These are phyloP conservation scores for Euura saliciscinereae DNA, from an alignment of 1,140 invertebrate genomes.

Conservation along the genomic window DNA sequence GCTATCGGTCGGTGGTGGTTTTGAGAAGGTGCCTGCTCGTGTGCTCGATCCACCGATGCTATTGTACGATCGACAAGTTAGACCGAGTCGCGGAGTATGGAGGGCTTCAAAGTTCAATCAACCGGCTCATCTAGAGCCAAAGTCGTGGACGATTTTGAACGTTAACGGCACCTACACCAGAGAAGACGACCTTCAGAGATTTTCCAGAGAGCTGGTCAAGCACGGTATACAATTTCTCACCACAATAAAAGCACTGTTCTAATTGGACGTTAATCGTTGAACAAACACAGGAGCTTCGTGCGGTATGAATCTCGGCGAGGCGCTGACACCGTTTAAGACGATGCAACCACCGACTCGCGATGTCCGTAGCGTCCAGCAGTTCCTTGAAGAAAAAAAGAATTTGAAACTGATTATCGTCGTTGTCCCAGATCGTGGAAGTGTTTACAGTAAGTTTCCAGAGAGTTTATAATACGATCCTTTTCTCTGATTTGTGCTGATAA, in stretches of 20 bases:
- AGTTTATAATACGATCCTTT: conserved; percentile 27
- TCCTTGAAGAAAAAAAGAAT: conserved; percentile 33
- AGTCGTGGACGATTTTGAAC: conserved; percentile 57
- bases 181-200: conserved; percentile 28
- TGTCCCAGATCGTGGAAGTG: conserved; percentile 49
- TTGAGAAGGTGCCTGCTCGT: conserved; percentile 64
- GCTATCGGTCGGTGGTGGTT: conserved; percentile 58
- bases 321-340: conserved; percentile 28
- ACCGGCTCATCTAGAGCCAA: conserved; percentile 26
- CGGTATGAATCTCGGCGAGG: conserved; percentile 37
- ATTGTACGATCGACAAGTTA: conserved; percentile 47
- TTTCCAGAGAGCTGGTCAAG: conserved; percentile 18
- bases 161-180: conserved; percentile 28
- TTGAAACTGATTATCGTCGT: conserved; percentile 63
- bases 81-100: conserved; percentile 58
- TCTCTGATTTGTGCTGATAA: conserved; percentile 9
- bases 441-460: conserved; percentile 51
- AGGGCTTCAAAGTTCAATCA: conserved; percentile 43
- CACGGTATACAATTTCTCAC: conserved; percentile 11
- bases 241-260: conserved; percentile 9
- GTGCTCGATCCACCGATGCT: conserved; percentile 63
- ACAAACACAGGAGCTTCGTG: conserved; percentile 6
- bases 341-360: conserved; percentile 12
- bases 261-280: conserved; percentile 15
- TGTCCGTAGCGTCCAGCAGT: conserved; percentile 14